Percentiles rank a stretch among this genome's conserved stretches.
Evolutionary conservation across 92 coral and sea anemone species (phyloP).

Genomic region (Epizoanthus scotinus): DNA sequence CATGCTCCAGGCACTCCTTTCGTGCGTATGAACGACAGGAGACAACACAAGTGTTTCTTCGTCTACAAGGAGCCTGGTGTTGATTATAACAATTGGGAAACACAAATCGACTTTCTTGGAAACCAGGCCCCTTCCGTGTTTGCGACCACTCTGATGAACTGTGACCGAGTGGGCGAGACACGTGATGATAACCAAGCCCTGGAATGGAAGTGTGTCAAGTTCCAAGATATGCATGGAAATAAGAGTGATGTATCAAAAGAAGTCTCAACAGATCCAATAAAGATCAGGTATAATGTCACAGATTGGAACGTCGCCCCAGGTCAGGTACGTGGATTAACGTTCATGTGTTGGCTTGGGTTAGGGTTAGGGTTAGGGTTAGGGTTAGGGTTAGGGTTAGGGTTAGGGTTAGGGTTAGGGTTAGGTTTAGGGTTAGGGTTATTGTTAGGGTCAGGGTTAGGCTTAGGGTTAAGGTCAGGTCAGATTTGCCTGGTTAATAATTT

Average conservation of each 20-base stretch:
- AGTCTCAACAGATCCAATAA: constrained; percentile 79
- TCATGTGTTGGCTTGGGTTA: too few relatives aligned
- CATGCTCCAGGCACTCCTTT: constrained; percentile 77
- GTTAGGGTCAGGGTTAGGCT: too few relatives aligned
- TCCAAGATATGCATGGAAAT: constrained; percentile 30
- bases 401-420: too few relatives aligned
- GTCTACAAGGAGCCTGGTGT: constrained; percentile 38
- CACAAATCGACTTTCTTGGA: constrained; percentile 62
- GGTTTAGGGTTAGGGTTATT: too few relatives aligned
- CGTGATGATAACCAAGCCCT: constrained; percentile 58
- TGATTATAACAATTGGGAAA: constrained; percentile 60
- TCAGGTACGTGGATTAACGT: constrained; percentile 26
- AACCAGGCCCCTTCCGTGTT: constrained; percentile 70
- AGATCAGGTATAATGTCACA: constrained; percentile 38
- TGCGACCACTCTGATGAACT: constrained; percentile 79
- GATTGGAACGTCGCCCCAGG: constrained; percentile 88
- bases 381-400: too few relatives aligned
- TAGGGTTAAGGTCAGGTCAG: too few relatives aligned
- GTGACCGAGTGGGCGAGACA: constrained; percentile 54
- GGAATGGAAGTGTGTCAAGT: constrained; percentile 74
- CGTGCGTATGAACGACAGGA: constrained; percentile 56
- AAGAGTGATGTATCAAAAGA: constrained; percentile 38
- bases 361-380: too few relatives aligned
- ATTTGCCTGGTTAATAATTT: too few relatives aligned
- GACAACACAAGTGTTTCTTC: constrained; percentile 74